Conservation (phyloP, 2,888 invertebrate species). For the Slavum lentiscoides region DNA sequence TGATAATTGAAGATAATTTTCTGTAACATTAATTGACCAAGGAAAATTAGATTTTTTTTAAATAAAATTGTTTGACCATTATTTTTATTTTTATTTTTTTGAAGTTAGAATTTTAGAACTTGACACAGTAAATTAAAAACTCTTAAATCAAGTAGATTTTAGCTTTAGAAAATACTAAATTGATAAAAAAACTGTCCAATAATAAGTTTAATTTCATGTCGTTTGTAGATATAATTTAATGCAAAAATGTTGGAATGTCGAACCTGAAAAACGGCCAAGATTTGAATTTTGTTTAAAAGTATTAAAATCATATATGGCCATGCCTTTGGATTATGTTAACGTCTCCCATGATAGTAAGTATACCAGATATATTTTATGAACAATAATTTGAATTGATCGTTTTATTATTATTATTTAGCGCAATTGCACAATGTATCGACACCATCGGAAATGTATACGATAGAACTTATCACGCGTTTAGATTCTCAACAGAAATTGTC, state of each 20-base stretch:
- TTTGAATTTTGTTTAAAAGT: slow-evolving; percentile 79
- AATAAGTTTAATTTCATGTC: slow-evolving; percentile 7
- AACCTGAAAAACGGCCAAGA: slow-evolving; percentile 80
- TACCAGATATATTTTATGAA: neutral
- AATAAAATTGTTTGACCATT: no score
- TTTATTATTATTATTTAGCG: slow-evolving; percentile 1
- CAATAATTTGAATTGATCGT: neutral
- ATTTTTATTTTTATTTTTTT: no score
- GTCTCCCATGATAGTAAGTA: slow-evolving; percentile 23
- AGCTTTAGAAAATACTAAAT: neutral
- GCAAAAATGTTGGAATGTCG: slow-evolving; percentile 84
- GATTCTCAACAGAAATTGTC: slow-evolving; percentile 22
- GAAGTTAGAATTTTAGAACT: no score
- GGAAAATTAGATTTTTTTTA: no score
- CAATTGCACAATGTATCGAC: slow-evolving; percentile 27
- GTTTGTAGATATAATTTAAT: slow-evolving; percentile 77
- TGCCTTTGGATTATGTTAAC: slow-evolving; percentile 45
- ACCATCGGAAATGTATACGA: slow-evolving; percentile 5
- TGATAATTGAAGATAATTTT: neutral
- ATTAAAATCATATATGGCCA: slow-evolving; percentile 60
- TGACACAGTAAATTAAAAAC: no score
- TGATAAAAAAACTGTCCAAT: neutral
- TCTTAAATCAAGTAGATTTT: no score
- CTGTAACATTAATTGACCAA: no score
- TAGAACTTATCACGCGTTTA: neutral